Percentiles rank a stretch among this genome's conserved stretches.
Conservation (phyloP, 1,140 invertebrate species). For the Diorhabda elongata region DNA sequence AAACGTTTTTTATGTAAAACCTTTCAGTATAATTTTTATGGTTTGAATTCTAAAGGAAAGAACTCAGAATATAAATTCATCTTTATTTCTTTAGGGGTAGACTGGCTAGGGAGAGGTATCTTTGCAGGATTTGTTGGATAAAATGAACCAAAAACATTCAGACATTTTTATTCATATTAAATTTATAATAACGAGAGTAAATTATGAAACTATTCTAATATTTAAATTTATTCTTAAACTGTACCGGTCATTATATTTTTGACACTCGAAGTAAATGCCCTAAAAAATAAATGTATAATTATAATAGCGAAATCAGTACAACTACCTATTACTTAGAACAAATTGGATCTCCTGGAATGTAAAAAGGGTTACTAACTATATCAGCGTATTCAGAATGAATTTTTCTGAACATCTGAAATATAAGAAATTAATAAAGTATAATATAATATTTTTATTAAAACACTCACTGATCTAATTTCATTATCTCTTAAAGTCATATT, state of each 20-base stretch:
- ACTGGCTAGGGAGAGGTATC: too few species aligned
- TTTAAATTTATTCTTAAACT: constrained; percentile 21
- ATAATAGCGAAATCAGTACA: constrained; percentile 13
- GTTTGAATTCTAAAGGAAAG: too few species aligned
- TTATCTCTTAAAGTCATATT: constrained; percentile 86
- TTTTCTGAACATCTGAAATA: constrained; percentile 77
- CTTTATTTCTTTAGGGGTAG: too few species aligned
- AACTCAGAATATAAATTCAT: too few species aligned
- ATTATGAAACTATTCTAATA: too few species aligned
- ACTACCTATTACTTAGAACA: constrained; percentile 63
- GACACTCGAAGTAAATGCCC: constrained; percentile 59
- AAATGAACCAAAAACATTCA: too few species aligned
- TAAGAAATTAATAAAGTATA: constrained; percentile 3
- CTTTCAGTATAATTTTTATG: too few species aligned
- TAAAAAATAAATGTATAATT: constrained; percentile 47
- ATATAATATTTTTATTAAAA: constrained; percentile 7
- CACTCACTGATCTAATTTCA: constrained; percentile 84
- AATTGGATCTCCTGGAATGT: constrained; percentile 81
- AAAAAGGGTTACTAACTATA: constrained; percentile 92
- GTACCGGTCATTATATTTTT: constrained; percentile 59
- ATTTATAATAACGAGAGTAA: too few species aligned
- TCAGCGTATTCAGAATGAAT: constrained; percentile 88
- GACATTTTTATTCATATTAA: too few species aligned
- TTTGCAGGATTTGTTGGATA: too few species aligned
- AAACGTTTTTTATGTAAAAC: too few species aligned